Evolutionary conservation across 1,140 invertebrate species (phyloP).

Genomic region (Calosoma granatense): DNA sequence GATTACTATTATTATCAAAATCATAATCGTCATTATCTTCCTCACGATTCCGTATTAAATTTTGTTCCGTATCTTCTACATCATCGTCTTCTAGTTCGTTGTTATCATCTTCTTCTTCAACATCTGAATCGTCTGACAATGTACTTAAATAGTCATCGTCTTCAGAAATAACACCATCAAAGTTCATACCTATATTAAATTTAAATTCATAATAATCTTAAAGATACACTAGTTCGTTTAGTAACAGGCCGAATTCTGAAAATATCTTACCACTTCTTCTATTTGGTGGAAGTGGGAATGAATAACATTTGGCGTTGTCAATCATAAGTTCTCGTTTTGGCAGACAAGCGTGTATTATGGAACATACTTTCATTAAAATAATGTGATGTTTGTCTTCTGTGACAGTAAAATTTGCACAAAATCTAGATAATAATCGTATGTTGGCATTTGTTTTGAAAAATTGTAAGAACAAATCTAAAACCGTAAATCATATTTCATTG

Average conservation of each 20-base stretch:
- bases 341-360: neutral
- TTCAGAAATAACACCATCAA: neutral
- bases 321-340: neutral
- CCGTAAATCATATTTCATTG: no score
- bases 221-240: no score
- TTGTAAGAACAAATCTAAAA: neutral
- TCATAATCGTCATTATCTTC: neutral
- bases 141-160: neutral
- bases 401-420: neutral
- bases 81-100: conserved; percentile 2
- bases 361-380: neutral
- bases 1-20: neutral
- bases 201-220: no score
- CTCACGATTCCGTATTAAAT: no score
- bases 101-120: neutral
- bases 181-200: neutral
- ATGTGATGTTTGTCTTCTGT: conserved; percentile 1
- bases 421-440: neutral
- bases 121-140: neutral
- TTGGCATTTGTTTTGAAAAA: neutral
- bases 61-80: no score
- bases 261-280: neutral
- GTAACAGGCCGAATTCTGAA: no score
- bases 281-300: neutral
- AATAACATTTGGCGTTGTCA: neutral